These are phyloP conservation scores for Tenualosa ilisha DNA, from an alignment of 2,797 vertebrate genomes.

Conservation along the genomic window DNA sequence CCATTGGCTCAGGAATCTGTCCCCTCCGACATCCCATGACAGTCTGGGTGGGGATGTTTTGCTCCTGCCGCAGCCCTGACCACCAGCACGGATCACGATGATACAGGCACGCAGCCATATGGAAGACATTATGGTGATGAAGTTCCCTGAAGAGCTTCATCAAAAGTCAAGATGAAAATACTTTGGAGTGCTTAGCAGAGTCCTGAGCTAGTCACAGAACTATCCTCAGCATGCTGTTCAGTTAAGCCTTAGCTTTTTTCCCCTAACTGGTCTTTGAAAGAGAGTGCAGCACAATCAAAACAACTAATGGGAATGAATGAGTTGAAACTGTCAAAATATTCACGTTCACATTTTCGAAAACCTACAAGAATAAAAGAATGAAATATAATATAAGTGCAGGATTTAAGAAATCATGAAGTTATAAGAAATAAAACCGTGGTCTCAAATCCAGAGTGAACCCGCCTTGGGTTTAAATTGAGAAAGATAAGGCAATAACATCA, in stretches of 20 bases:
- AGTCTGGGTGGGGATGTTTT: slow-evolving; percentile 21
- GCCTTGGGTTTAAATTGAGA: not conserved
- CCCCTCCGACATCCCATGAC: not conserved
- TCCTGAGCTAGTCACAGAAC: not conserved
- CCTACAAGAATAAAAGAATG: no score
- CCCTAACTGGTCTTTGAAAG: not conserved
- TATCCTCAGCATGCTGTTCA: not conserved
- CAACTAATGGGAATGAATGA: not conserved
- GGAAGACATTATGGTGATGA: slow-evolving; percentile 14
- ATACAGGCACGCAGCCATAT: slow-evolving; percentile 2
- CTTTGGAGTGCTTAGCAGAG: not conserved
- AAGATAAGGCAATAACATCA: not conserved
- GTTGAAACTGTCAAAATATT: not conserved
- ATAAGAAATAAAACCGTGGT: not conserved
- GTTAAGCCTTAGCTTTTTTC: not conserved
- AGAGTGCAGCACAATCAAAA: not conserved
- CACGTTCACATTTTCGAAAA: no score
- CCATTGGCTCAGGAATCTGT: not conserved
- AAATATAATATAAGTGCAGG: not conserved
- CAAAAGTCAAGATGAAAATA: slow-evolving; percentile 7
- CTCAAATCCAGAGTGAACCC: not conserved
- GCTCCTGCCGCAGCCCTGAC: slow-evolving; percentile 9
- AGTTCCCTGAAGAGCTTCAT: not conserved
- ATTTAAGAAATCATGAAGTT: not conserved
- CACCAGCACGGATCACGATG: not conserved